phyloP scores from a whole-genome alignment of 1,140 invertebrate genomes.

The Pseudoatta argentina region DNA sequence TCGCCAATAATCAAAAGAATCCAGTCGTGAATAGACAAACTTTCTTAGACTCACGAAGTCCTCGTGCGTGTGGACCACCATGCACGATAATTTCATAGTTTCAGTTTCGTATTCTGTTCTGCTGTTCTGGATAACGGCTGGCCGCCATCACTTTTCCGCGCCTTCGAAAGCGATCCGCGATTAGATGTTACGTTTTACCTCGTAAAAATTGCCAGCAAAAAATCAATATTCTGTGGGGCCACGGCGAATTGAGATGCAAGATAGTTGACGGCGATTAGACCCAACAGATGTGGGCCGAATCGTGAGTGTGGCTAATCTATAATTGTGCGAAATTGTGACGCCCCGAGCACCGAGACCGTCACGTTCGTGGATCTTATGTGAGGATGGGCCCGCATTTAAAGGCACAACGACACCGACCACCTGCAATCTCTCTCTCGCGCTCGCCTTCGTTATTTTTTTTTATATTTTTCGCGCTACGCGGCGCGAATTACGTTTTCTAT shows the following conservation, averaged over 20 bases:
- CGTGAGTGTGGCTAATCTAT: constrained; percentile 77
- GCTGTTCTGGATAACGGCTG: constrained; percentile 1
- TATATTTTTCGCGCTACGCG: constrained; percentile 27
- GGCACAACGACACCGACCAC: constrained; percentile 56
- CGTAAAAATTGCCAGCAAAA: constrained; percentile 67
- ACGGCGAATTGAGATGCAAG: constrained; percentile 78
- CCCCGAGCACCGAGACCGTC: constrained; percentile 56
- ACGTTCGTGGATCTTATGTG: constrained; percentile 36
- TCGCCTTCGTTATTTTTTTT: constrained; percentile 40
- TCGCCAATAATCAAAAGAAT: neutral
- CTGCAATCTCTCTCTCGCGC: constrained; percentile 42
- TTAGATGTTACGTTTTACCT: constrained; percentile 59
- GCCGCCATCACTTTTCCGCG: neutral
- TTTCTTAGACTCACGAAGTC: constrained; percentile 43
- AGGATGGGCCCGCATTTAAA: constrained; percentile 46
- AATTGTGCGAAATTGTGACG: constrained; percentile 76
- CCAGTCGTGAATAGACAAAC: constrained; percentile 53
- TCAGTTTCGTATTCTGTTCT: constrained; percentile 14
- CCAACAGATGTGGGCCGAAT: constrained; percentile 70
- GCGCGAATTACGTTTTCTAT: constrained; percentile 30
- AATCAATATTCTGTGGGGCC: constrained; percentile 74
- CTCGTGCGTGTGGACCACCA: constrained; percentile 60
- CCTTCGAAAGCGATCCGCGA: constrained; percentile 56
- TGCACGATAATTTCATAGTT: constrained; percentile 57
- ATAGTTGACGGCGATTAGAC: constrained; percentile 78